Evolutionary conservation across 2,113 vertebrate species (phyloP).

Genomic region (Thomomys bottae): DNA sequence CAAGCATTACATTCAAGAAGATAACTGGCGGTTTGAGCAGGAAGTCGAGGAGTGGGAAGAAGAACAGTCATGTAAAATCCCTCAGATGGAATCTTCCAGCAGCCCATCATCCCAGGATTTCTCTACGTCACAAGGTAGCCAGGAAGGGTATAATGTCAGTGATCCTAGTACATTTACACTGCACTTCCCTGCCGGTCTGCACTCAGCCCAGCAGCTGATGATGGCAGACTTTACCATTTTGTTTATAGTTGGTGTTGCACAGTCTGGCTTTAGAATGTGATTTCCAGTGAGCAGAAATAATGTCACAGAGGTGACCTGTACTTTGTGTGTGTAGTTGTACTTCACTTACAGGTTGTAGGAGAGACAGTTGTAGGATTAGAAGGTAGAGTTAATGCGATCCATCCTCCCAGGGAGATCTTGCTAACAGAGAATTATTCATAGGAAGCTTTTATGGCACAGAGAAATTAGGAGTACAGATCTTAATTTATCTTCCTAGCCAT

Average conservation of each 20-base stretch:
- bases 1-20: conserved; percentile 90
- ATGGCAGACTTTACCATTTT: neutral
- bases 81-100: conserved; percentile 85
- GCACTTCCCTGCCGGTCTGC: neutral
- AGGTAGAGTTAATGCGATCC: neutral
- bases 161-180: accelerated
- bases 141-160: accelerated
- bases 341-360: neutral
- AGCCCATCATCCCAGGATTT: conserved; percentile 74
- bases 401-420: neutral
- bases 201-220: accelerated
- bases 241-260: neutral
- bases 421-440: neutral
- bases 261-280: neutral
- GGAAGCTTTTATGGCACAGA: neutral
- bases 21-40: conserved; percentile 95
- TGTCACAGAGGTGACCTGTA: neutral
- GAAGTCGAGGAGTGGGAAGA: conserved; percentile 95
- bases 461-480: neutral
- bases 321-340: neutral
- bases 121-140: conserved; percentile 80
- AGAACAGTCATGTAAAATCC: conserved; percentile 92
- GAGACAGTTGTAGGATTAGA: neutral
- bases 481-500: neutral
- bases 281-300: neutral